These are phyloP conservation scores for Oscheius onirici DNA, from an alignment of 2,888 invertebrate genomes.

Conservation along the genomic window DNA sequence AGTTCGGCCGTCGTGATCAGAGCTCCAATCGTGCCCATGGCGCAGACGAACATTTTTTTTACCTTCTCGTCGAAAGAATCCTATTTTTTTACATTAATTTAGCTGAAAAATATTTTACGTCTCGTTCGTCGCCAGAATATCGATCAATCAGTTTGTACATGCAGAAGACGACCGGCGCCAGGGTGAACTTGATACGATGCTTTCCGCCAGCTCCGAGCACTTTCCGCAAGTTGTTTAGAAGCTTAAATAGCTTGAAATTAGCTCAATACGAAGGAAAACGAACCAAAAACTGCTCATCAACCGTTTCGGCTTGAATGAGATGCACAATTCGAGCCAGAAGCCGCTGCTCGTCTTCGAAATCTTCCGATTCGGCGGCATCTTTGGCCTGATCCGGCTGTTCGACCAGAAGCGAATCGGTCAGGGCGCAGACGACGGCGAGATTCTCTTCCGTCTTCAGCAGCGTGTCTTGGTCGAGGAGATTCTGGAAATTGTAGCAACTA, in stretches of 20 bases:
- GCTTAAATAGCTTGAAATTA: constrained; percentile 75
- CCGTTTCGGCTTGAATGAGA: constrained; percentile 74
- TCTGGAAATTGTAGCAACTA: constrained; percentile 33
- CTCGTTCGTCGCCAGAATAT: constrained; percentile 46
- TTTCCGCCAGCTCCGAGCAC: constrained; percentile 90
- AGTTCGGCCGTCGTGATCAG: constrained; percentile 89
- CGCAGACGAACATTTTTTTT: constrained; percentile 96
- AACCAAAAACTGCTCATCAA: constrained; percentile 77
- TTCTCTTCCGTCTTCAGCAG: constrained; percentile 87
- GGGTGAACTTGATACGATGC: constrained; percentile 85
- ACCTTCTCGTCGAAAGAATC: constrained; percentile 99
- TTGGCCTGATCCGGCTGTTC: constrained; percentile 78
- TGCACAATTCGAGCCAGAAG: constrained; percentile 80
- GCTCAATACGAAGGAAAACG: no score
- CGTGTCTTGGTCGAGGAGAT: constrained; percentile 82
- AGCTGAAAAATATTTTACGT: constrained; percentile 25
- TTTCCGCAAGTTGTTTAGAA: constrained; percentile 87
- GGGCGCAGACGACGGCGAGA: constrained; percentile 76
- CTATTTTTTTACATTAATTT: constrained; percentile 72
- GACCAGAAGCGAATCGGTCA: constrained; percentile 86
- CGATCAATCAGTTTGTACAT: constrained; percentile 82
- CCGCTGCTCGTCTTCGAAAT: constrained; percentile 83
- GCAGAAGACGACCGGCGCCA: constrained; percentile 93
- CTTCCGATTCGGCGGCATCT: constrained; percentile 42
- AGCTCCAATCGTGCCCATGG: constrained; percentile 91